Base-by-base conservation (phyloP, 2,113 vertebrate species). In the Myrmecobius fasciatus region DNA sequence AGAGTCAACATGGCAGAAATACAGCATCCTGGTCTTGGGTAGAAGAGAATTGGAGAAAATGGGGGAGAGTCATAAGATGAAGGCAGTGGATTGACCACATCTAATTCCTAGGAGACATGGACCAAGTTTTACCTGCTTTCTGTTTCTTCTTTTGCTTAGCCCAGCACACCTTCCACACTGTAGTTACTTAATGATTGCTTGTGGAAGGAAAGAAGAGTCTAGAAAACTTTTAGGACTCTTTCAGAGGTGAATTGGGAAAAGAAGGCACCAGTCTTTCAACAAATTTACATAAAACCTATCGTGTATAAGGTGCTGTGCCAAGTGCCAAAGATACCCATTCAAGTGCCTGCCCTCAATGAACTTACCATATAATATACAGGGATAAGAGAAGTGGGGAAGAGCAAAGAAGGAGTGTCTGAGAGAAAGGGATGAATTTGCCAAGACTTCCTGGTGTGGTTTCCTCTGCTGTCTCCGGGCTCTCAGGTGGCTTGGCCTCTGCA, bases 391-490 rank as follows among this genome's bases (percentile, higher is more conserved):
- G 9, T 9, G 9, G 54, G 94, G 8, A 95, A 43, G 2, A 90
- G 52, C 60, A 91, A 89, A 22, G 22, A 28, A 54, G 51, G 48
- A 8, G 91, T 9, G 7, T 2, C 25, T 83, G 48, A 5, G 28
- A 25, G 60, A 8, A 8, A 1, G 25, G 88, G 14, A 43, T 3
- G 54, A 53, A 46, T 98, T 99, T 97, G 99, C 99, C 98, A 97
- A 56, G 98, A 98, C 95, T 98, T 98, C 91, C 93, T 0, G 5
- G 98, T 98, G 89, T 98, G 98, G 91, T 97, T 98, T 0, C 97
- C 97, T 96, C 98, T 96, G 17, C 98, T 96, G 10, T 97, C 94
- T 0, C 98, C 98, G 99, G 98, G 97, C 99, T 98, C 93, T 98
- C 98, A 0, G 98, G 96, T 96, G 98, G 52, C 0, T 97, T 90